Percentiles rank a stretch among this genome's conserved stretches.
Conservation (phyloP, 2,797 vertebrate genomes). For the Chanos chanos region DNA sequence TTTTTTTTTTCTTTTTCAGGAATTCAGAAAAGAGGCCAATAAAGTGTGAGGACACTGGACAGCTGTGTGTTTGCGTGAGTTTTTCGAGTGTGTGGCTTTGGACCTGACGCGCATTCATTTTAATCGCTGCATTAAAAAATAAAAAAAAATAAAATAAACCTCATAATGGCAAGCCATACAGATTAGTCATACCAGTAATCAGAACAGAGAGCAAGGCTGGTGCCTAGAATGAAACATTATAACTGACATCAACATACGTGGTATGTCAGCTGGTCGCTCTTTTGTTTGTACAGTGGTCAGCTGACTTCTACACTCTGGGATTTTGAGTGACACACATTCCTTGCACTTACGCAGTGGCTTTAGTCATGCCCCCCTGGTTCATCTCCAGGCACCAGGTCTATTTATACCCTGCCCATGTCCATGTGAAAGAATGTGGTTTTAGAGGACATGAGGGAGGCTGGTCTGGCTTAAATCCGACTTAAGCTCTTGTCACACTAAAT, state of each 20-base stretch:
- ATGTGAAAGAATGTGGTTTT: conserved; percentile 40
- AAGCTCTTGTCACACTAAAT: background rate
- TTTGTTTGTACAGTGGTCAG: conserved; percentile 26
- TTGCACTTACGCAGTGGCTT: conserved; percentile 27
- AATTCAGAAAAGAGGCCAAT: conserved; percentile 23
- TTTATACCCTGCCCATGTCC: conserved; percentile 37
- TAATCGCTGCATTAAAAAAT: too few relatives aligned
- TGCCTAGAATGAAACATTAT: background rate
- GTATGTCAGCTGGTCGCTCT: background rate
- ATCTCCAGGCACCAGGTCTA: conserved; percentile 38
- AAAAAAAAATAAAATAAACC: too few relatives aligned
- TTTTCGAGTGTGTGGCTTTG: too few relatives aligned
- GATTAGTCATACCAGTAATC: too few relatives aligned
- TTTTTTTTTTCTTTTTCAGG: conserved; percentile 37
- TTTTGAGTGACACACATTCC: conserved; percentile 49
- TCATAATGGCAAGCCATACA: too few relatives aligned
- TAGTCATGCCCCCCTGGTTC: conserved; percentile 36
- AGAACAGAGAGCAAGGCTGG: conserved; percentile 26
- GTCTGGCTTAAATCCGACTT: conserved; percentile 12
- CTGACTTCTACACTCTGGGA: conserved; percentile 26
- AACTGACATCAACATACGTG: conserved; percentile 6
- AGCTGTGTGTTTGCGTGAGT: too few relatives aligned
- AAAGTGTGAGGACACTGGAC: conserved; percentile 2
- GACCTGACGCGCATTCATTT: too few relatives aligned
- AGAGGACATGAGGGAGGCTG: conserved; percentile 12